Conservation (phyloP, 1,140 invertebrate species). For the Matsumurasca onukii region DNA sequence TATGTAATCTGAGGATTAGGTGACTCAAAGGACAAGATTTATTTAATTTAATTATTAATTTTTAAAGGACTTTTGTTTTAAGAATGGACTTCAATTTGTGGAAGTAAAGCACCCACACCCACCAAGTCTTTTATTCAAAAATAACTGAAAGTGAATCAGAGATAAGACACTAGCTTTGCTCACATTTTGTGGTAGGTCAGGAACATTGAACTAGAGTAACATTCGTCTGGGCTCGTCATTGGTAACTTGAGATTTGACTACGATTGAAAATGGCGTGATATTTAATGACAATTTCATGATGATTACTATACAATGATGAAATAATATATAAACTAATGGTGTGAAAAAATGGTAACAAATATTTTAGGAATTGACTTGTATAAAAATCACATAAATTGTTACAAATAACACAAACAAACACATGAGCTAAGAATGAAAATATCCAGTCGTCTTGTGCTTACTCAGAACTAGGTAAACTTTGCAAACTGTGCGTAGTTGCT, state of each 20-base stretch:
- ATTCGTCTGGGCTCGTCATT: conserved; percentile 6
- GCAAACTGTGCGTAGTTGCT: conserved; percentile 11
- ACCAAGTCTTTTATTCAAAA: conserved; percentile 20
- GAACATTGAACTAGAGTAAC: too few relatives aligned
- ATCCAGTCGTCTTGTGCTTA: conserved; percentile 4
- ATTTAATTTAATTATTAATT: too few relatives aligned
- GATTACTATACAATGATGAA: conserved; percentile 17
- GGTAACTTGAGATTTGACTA: conserved; percentile 24
- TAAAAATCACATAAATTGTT: conserved; percentile 16
- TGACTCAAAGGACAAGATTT: too few relatives aligned
- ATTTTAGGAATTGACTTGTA: conserved; percentile 30
- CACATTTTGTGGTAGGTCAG: too few relatives aligned
- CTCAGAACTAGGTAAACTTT: background rate
- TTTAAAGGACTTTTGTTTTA: too few relatives aligned
- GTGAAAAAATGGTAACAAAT: conserved; percentile 30
- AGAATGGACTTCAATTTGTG: too few relatives aligned
- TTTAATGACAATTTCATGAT: conserved; percentile 14
- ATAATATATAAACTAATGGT: conserved; percentile 18
- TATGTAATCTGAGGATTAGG: too few relatives aligned
- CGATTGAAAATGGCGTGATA: conserved; percentile 6
- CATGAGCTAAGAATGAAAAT: conserved; percentile 20
- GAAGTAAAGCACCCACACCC: conserved; percentile 11
- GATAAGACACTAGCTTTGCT: too few relatives aligned
- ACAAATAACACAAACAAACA: conserved; percentile 21
- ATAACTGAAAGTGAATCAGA: too few relatives aligned